Evolutionary conservation across 2,888 invertebrate genomes (phyloP), one percentile per base, ranked within the genome.

Genomic region (Ormyrus rosae): DNA sequence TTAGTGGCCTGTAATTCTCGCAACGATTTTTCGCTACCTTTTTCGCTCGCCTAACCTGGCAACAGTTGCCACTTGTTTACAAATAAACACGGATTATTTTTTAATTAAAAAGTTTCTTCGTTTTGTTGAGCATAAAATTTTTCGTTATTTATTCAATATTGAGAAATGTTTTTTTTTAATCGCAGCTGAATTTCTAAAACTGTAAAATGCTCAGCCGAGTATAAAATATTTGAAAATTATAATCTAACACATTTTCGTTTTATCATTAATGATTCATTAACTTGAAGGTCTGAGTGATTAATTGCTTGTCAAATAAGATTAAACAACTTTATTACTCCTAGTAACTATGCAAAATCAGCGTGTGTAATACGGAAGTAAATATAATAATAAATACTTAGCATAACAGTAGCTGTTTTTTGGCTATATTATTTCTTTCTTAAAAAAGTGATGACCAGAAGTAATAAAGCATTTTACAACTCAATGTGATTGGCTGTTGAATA

Each of bases 251-350:
- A 19, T 74, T 34, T 34, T 34, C 4, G 8, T 51, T 58, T 67
- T 67, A 67, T 58, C 51, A 13, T 6, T 6, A 5, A n/a, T 67
- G 50, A 45, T 50, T 74, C 56, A 58, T 58, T n/a, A 19, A 10
- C 13, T 48, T 19, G n/a, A 72, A 64, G 55, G 64, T 19, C 55
- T 46, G 6, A 19, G 19, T 19, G 19, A 19, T 63, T 53, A 55
- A 19, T 34, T 8, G 63, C 48, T 65, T 65, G 19, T 74, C 65
- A 46, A 58, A 70, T 70, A 58, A 70, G 60, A 45, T 56, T 50
- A 34, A 34, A 34, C 34, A 34, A 34, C 34, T 34, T 34, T 34
- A 34, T 34, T 34, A 34, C 34, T 34, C 34, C 4, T 34, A 34
- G 34, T 34, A 34, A 34, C 34, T 34, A 34, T 34, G 34, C 34